Base-by-base conservation (phyloP, 2,113 vertebrate genomes). In the Gyps fulvus region DNA sequence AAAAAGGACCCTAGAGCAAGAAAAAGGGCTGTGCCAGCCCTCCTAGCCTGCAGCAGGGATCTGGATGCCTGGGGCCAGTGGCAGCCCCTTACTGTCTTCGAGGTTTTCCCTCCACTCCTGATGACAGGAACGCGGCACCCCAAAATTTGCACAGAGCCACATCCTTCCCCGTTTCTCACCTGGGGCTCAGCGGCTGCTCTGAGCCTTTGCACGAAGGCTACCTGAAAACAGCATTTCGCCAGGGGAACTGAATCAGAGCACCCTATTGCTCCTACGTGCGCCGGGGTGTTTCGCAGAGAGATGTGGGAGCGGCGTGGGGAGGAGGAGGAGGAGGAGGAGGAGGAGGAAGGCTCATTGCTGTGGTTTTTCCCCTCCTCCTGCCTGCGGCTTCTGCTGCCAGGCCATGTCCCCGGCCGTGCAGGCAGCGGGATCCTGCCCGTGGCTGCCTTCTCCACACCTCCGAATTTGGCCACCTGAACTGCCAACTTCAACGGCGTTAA, bases 191-290 rank as follows among this genome's bases (percentile, higher is more conserved):
- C 62, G 73, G 52, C 70, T 82, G 59, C 81, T 72, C 59, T 69
- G 81, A 72, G 21, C 32, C 63, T 77, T 76, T 59, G 25, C 32
- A 6, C 25, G 22, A 22, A 72, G 58, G 59, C 6, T 15, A 5
- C 49, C 49, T 25, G 0, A 63, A 71, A 12, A 2, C 34, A 65
- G 19, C 16, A 23, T 73, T 73, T 96, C 32, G 14, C 7, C 23
- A 32, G 31, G 16, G 70, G 22, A 85, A 9, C 11, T 34, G 27
- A 26, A 3, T 21, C 27, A 65, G 49, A 91, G 43, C 49, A 49
- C 8, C 0, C 42, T n/a, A 29, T 45, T 3, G 3, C 32, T 40
- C n/a, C 22, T 31, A 0, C 1, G 0, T 20, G 25, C 0, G 0
- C 47, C 3, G 4, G 9, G 13, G 16, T 62, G 34, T 55, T 87